Evolutionary conservation across 2,797 vertebrate species (phyloP).

Genomic region (Coreius guichenoti): DNA sequence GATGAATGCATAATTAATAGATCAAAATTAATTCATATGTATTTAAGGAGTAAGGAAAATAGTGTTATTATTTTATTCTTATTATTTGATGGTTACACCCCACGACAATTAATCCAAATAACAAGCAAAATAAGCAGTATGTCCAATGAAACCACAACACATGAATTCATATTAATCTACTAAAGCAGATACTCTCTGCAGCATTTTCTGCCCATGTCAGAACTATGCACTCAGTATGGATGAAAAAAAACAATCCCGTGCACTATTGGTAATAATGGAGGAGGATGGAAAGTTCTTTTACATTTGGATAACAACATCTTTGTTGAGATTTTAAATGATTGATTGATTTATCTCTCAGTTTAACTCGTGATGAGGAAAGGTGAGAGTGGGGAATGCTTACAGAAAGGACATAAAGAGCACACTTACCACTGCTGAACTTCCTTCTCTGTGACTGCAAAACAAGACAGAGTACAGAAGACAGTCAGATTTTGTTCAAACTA

Average conservation of each 20-base stretch:
- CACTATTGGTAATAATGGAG: conserved; percentile 33
- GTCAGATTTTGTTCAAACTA: conserved; percentile 7
- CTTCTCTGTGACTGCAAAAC: conserved; percentile 62
- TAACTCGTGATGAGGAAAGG: not conserved
- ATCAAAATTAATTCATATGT: not conserved
- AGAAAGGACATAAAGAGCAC: conserved; percentile 19
- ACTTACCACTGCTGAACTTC: conserved; percentile 66
- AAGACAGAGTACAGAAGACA: conserved; percentile 36
- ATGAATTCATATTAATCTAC: not conserved
- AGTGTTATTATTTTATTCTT: too few relatives aligned
- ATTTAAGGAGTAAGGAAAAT: too few relatives aligned
- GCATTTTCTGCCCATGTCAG: not conserved
- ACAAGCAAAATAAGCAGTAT: not conserved
- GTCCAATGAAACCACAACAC: not conserved
- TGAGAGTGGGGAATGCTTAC: not conserved
- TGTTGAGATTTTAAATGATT: not conserved
- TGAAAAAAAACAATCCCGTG: conserved; percentile 5
- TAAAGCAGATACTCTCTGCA: not conserved
- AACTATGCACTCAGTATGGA: not conserved
- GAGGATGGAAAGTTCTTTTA: not conserved
- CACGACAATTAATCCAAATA: too few relatives aligned
- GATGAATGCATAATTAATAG: not conserved
- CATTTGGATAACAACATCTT: not conserved
- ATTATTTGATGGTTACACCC: too few relatives aligned
- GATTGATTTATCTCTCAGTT: not conserved